These are phyloP conservation scores for Copidosoma aretas DNA, from an alignment of 2,888 invertebrate genomes.

Conservation along the genomic window DNA sequence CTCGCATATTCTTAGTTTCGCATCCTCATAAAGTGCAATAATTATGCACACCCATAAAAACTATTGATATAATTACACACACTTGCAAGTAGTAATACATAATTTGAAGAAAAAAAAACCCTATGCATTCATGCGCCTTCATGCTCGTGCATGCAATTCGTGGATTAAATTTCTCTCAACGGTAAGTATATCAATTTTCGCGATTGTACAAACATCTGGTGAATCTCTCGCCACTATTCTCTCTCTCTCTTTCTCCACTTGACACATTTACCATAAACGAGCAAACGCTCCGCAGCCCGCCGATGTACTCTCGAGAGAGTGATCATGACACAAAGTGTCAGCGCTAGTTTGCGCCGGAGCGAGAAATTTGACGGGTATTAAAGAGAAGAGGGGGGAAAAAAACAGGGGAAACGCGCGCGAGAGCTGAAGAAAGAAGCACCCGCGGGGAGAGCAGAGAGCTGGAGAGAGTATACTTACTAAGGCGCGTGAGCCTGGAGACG, in stretches of 20 bases:
- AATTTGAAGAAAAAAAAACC: no score
- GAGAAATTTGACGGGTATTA: conserved; percentile 27
- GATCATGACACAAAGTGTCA: conserved; percentile 37
- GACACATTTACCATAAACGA: neutral
- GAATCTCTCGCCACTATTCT: neutral
- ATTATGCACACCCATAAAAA: no score
- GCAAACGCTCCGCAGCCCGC: neutral
- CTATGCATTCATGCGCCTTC: no score
- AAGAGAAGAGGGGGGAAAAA: neutral
- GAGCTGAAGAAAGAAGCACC: conserved; percentile 9
- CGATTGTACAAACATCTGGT: conserved; percentile 1
- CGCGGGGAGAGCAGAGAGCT: neutral
- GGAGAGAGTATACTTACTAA: neutral
- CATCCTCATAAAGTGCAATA: no score
- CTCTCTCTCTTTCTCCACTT: neutral
- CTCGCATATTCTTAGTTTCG: no score
- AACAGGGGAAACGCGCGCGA: neutral
- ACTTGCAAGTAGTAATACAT: no score
- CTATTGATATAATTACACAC: no score
- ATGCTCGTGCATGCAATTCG: no score
- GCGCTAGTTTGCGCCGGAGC: conserved; percentile 30
- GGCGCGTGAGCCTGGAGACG: neutral
- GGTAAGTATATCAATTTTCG: conserved; percentile 22
- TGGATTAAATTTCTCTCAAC: conserved; percentile 19
- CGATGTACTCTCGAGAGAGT: conserved; percentile 9